Evolutionary conservation across 2,797 vertebrate genomes (phyloP).

Genomic region (Brachymystax lenok): DNA sequence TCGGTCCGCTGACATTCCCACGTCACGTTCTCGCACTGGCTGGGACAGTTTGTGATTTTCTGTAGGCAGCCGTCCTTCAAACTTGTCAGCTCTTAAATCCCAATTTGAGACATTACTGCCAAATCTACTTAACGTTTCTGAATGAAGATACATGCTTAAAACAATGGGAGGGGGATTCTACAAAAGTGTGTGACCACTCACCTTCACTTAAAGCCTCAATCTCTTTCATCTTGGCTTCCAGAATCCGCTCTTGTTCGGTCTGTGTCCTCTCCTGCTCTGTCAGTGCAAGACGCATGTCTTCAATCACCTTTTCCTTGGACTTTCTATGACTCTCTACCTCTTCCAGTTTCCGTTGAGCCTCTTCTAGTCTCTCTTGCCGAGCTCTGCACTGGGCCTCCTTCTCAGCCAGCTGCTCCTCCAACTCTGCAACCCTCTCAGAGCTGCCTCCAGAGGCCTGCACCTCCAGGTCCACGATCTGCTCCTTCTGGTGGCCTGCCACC

Average conservation of each 20-base stretch:
- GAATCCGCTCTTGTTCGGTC: slow-evolving; percentile 69
- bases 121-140: too few species aligned
- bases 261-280: slow-evolving; percentile 78
- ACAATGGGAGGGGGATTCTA: too few species aligned
- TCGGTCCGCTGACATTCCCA: not conserved
- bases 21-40: not conserved
- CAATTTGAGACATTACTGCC: too few species aligned
- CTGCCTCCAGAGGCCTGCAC: slow-evolving; percentile 39
- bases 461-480: slow-evolving; percentile 62
- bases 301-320: slow-evolving; percentile 74
- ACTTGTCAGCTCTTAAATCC: slow-evolving; percentile 30
- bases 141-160: too few species aligned
- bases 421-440: slow-evolving; percentile 29
- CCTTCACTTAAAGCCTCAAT: slow-evolving; percentile 64
- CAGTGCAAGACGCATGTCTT: slow-evolving; percentile 71
- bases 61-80: slow-evolving; percentile 25
- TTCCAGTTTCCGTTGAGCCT: slow-evolving; percentile 57
- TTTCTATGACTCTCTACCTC: slow-evolving; percentile 47
- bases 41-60: not conserved
- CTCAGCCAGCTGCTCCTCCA: slow-evolving; percentile 69
- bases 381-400: slow-evolving; percentile 66
- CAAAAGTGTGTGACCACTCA: slow-evolving; percentile 25
- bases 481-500: slow-evolving; percentile 52
- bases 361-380: slow-evolving; percentile 62
- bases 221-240: slow-evolving; percentile 72